phyloP scores from a whole-genome alignment of 2,113 vertebrate genomes.

The Neoarius graeffei region DNA sequence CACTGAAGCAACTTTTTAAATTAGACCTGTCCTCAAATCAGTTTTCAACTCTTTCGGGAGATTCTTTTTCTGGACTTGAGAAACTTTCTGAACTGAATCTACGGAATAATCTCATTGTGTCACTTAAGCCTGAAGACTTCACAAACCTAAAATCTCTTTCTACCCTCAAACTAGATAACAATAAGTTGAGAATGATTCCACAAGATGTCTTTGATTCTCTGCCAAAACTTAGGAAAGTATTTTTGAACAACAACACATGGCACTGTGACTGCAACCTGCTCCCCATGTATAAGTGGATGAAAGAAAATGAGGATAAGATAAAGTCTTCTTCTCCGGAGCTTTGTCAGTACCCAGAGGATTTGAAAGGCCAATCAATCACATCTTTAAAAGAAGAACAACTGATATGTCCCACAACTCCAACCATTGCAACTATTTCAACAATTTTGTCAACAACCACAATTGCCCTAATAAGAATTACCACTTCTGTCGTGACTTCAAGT shows the following conservation, averaged over 20 bases:
- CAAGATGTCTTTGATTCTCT: conserved; percentile 61
- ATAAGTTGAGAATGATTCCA: conserved; percentile 66
- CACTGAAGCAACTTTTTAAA: conserved; percentile 68
- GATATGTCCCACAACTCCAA: conserved; percentile 61
- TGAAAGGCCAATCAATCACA: conserved; percentile 59
- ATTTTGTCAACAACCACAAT: neutral
- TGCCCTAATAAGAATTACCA: neutral
- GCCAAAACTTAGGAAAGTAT: conserved; percentile 64
- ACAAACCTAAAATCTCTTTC: conserved; percentile 64
- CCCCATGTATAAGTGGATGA: conserved; percentile 67
- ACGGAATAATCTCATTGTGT: conserved; percentile 64
- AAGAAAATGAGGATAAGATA: conserved; percentile 56
- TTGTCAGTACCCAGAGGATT: conserved; percentile 67
- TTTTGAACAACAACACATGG: conserved; percentile 78
- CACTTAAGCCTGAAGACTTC: conserved; percentile 63
- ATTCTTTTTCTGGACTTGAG: conserved; percentile 70
- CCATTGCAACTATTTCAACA: neutral
- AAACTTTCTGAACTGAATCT: conserved; percentile 72
- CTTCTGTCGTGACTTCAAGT: neutral
- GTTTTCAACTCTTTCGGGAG: conserved; percentile 62
- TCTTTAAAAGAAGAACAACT: conserved; percentile 64
- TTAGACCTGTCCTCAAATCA: conserved; percentile 74
- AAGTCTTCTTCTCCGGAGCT: conserved; percentile 32
- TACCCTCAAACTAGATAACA: conserved; percentile 66
- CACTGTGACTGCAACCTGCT: conserved; percentile 80